Evolutionary conservation across 1,140 invertebrate species (phyloP), one percentile per base, ranked within the genome.

Genomic region (Ostrea edulis): DNA sequence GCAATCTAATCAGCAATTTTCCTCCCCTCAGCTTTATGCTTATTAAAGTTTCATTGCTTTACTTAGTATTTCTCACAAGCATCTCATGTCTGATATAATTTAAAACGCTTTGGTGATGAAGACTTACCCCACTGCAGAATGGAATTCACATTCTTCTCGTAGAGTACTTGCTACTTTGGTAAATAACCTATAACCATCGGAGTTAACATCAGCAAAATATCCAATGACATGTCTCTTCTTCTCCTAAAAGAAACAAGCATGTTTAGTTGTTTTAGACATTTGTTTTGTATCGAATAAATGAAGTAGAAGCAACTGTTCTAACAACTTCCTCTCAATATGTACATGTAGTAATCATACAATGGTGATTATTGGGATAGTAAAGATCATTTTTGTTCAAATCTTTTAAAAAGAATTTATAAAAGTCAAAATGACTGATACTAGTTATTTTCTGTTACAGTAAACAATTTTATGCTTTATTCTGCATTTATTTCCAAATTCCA

Each of bases 71-170:
- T 2, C 35, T 44, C 35, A 44, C 35, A 2, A 44, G 35, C 35
- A 1, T 44, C 1, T 44, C 35, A 44, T n/a, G n/a, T n/a, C n/a
- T n/a, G 35, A 44, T 44, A 44, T 44, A 44, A 44, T 5, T 44
- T 44, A 44, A 44, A 44, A 44, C 35, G 5, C 35, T 44, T 44
- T 44, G 35, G 5, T 44, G 35, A 71, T 7, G 29, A 8, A 71
- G 12, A 96, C 97, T 95, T 97, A 98, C 95, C 98, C 98, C 96
- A 99, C 97, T 0, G 98, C 98, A 93, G 97, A 97, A 95, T 98
- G 97, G 93, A 99, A 99, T 89, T 97, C 96, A 93, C 99, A 99
- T 93, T 99, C 99, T 93, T 99, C 98, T 93, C 99, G 98, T 0
- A 99, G 95, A 4, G 92, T 62, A 84, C 92, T 93, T 22, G 95